Base-by-base conservation (phyloP, 1,140 invertebrate genomes). In the Lasioglossum baleicum region DNA sequence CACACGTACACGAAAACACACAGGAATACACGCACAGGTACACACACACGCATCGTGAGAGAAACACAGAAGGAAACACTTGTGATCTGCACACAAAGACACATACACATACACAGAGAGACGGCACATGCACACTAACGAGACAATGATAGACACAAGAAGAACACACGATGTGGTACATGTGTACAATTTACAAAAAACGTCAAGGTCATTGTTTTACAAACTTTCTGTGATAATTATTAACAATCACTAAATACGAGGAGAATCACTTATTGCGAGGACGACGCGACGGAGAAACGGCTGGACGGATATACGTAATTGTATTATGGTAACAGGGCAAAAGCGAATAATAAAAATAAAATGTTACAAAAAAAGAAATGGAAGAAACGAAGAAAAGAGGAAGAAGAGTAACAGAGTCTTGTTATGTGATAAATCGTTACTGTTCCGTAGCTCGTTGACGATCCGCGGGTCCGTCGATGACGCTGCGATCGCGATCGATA, bases 191-290 rank as follows among this genome's bases (percentile, higher is more conserved):
- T 85, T 17, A 53, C 13, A 87, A 81, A 87, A 88, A 87, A 89
- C 85, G 88, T 90, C 89, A 90, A 90, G 83, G 84, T 86, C 88
- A 90, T 92, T 93, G 88, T 91, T 93, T 93, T 92, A 91, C 85
- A 88, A 93, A 92, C 91, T 93, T 93, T 92, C 92, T 93, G 92
- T 93, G 92, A 93, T 93, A 93, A 92, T 93, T 93, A 93, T 93
- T 93, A 93, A 93, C 92, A 93, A 93, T 93, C 92, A 93, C 91
- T 90, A 89, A 91, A 84, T 88, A 83, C 68, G 66, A 83, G 72
- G 71, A 85, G 71, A 82, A 85, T 83, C 70, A 84, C 31, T 81
- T 84, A 85, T 58, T 82, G 80, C 40, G 68, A 81, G 3, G 68
- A 76, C 51, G 61, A 35, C 60, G 64, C 51, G 67, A 35, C 60